A percentile compares a stretch with the other conserved stretches of the same genome.
Conservation (phyloP, 2,888 invertebrate genomes). For the Trachelus troglodyta region DNA sequence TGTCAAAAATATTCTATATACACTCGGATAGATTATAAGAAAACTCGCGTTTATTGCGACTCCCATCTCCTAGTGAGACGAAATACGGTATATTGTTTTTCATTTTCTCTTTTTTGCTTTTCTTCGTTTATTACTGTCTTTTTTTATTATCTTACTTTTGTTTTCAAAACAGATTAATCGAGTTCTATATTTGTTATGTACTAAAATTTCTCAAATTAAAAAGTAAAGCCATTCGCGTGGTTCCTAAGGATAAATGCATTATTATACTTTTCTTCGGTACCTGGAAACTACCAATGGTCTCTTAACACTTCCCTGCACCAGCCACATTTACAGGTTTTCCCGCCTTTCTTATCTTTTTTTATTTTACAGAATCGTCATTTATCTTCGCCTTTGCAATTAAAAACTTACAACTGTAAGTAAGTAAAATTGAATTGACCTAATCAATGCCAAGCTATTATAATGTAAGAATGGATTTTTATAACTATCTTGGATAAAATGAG, state of each 20-base stretch:
- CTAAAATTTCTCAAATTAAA: slow-evolving; percentile 13
- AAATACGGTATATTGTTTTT: not conserved
- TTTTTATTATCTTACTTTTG: not conserved
- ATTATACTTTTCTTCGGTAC: slow-evolving; percentile 7
- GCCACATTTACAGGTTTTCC: slow-evolving; percentile 29
- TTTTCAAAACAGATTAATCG: not conserved
- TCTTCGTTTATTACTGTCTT: not conserved
- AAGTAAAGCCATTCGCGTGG: slow-evolving; percentile 3
- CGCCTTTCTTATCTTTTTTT: too few species aligned
- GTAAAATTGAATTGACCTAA: too few species aligned
- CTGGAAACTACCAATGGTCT: slow-evolving; percentile 13
- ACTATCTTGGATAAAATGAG: not conserved
- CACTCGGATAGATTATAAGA: slow-evolving; percentile 23
- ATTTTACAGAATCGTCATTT: too few species aligned
- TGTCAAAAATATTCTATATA: slow-evolving; percentile 53
- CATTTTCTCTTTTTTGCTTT: not conserved
- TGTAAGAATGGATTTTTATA: not conserved
- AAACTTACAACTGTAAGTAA: too few species aligned
- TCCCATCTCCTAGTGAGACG: not conserved
- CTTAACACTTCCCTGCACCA: slow-evolving; percentile 33
- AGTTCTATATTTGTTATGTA: not conserved
- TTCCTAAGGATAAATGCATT: slow-evolving; percentile 4
- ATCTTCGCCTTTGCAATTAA: too few species aligned
- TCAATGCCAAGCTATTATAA: not conserved
- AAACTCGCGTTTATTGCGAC: not conserved